A percentile compares a stretch with the other conserved stretches of the same genome.
Conservation (phyloP, 2,888 invertebrate genomes). For the Cryptus viduatorius region DNA sequence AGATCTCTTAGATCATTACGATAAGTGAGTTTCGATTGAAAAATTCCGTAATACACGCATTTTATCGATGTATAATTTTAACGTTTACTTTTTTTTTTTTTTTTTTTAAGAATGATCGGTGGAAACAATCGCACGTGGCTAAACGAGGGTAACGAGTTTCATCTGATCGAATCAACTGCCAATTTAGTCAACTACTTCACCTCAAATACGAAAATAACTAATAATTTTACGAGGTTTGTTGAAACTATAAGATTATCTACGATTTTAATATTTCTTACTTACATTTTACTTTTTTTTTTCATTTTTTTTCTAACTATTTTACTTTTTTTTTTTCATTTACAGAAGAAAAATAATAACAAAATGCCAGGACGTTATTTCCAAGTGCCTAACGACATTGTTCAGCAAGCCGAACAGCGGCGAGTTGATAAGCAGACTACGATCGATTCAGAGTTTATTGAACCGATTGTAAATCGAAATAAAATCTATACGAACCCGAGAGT, state of each 20-base stretch:
- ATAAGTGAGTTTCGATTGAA: conserved; percentile 87
- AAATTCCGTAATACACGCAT: conserved; percentile 13
- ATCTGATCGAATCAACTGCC: conserved; percentile 92
- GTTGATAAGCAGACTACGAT: conserved; percentile 87
- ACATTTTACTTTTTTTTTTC: neutral
- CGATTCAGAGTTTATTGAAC: conserved; percentile 87
- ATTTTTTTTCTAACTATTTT: neutral
- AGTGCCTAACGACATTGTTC: conserved; percentile 91
- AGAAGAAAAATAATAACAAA: conserved; percentile 90
- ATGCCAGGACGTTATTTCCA: conserved; percentile 91
- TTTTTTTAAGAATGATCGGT: conserved; percentile 88
- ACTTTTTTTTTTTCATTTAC: conserved; percentile 76
- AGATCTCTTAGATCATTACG: conserved; percentile 93
- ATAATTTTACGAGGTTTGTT: conserved; percentile 85
- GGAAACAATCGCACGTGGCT: conserved; percentile 95
- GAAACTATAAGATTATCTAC: neutral
- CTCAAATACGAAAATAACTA: conserved; percentile 86
- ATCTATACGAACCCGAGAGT: neutral
- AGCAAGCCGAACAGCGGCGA: conserved; percentile 90
- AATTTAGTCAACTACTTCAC: conserved; percentile 90
- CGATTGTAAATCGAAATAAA: conserved; percentile 78
- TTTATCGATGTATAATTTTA: neutral
- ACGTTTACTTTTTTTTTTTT: neutral
- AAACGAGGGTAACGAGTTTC: conserved; percentile 93
- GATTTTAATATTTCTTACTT: neutral